phyloP scores from a whole-genome alignment of 2,888 invertebrate genomes.

The Lasioglossum malachurum region DNA sequence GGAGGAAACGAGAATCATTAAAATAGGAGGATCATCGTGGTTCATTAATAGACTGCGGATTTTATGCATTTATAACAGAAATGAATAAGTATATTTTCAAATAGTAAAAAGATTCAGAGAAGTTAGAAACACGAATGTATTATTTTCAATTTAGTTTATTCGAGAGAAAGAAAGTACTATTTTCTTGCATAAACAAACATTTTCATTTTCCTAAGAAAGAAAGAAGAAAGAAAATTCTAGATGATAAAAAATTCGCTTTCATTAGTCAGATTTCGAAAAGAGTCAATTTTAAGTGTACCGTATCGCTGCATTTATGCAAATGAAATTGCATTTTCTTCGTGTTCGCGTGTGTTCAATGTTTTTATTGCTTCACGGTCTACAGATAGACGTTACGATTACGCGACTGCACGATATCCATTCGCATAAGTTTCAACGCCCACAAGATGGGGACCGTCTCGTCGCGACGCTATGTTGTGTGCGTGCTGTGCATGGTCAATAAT shows the following conservation, averaged over 20 bases:
- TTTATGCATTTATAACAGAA: too few species aligned
- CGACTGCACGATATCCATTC: slow-evolving; percentile 27
- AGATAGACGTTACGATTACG: slow-evolving; percentile 36
- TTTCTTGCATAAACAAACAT: too few species aligned
- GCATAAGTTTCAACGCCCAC: slow-evolving; percentile 31
- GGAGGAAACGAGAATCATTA: neutral
- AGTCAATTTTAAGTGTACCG: neutral
- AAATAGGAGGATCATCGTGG: neutral
- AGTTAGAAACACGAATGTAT: too few species aligned
- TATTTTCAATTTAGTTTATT: too few species aligned
- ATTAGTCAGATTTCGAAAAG: neutral
- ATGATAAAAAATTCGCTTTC: neutral
- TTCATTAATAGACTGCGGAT: neutral
- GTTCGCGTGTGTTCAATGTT: slow-evolving; percentile 37
- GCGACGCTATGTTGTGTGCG: neutral
- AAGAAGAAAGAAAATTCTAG: neutral
- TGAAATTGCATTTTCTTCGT: slow-evolving; percentile 34
- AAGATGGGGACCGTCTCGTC: neutral
- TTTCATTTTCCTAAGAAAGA: too few species aligned
- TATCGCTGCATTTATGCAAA: slow-evolving; percentile 45
- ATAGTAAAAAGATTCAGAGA: too few species aligned
- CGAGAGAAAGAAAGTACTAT: too few species aligned
- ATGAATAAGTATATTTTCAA: too few species aligned
- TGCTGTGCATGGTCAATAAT: neutral
- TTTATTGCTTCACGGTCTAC: slow-evolving; percentile 9